phyloP scores from a whole-genome alignment of 2,797 vertebrate species.

The Cygnus olor region DNA sequence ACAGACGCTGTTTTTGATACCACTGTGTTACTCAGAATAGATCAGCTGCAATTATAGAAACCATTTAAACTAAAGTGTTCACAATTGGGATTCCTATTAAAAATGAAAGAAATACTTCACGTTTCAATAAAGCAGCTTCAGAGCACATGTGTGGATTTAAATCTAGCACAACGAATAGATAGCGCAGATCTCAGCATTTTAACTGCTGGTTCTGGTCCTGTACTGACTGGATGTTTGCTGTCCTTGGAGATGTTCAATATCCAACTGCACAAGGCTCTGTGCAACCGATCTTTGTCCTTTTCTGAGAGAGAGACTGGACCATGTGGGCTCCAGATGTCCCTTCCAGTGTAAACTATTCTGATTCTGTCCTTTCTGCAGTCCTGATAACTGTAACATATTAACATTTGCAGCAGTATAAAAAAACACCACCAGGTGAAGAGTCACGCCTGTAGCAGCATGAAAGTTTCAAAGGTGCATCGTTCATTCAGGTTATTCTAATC shows the following conservation, averaged over 20 bases:
- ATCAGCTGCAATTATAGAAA: conserved; percentile 12
- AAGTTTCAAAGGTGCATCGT: background rate
- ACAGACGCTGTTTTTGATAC: conserved; percentile 8
- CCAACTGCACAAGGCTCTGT: background rate
- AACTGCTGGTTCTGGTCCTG: background rate
- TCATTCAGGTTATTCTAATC: background rate
- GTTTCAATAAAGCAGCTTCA: background rate
- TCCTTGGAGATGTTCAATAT: background rate
- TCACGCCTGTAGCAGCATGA: background rate
- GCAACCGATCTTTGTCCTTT: background rate
- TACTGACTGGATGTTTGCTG: background rate
- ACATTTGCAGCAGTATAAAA: background rate
- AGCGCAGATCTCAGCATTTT: background rate
- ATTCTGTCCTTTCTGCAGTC: background rate
- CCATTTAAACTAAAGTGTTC: background rate
- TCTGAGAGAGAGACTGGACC: background rate
- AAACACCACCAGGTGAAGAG: background rate
- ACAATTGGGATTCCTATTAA: background rate
- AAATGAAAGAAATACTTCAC: background rate
- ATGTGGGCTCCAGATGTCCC: background rate
- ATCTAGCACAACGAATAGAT: background rate
- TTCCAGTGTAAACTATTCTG: background rate
- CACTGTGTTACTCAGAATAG: background rate
- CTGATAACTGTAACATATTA: background rate
- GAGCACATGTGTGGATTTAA: background rate